A percentile compares a stretch with the other conserved stretches of the same genome.
phyloP scores from a whole-genome alignment of 2,113 vertebrate genomes.

The Platysteira castanea region DNA sequence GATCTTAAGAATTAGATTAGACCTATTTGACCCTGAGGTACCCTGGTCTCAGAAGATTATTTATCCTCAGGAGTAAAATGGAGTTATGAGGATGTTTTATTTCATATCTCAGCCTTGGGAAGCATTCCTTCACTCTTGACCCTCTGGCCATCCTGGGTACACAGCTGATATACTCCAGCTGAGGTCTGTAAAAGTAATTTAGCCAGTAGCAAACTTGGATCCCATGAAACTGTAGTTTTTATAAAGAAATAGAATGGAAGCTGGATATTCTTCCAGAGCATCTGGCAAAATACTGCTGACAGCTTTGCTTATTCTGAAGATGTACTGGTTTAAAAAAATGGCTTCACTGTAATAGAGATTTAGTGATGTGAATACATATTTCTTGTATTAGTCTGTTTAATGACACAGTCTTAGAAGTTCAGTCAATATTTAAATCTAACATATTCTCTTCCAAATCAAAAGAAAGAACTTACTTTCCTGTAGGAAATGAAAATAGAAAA shows the following conservation, averaged over 20 bases:
- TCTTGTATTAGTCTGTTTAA: neutral
- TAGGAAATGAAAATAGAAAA: neutral
- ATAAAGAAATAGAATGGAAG: neutral
- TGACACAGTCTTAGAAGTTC: neutral
- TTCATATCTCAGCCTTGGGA: neutral
- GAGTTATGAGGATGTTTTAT: neutral
- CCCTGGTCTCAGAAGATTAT: neutral
- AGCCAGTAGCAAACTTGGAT: neutral
- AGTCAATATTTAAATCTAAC: neutral
- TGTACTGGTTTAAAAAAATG: neutral
- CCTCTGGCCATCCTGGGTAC: neutral
- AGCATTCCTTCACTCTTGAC: neutral
- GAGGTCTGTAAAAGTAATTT: neutral
- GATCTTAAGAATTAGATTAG: neutral
- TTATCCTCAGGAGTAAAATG: neutral
- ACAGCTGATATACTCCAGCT: neutral
- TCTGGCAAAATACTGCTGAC: neutral
- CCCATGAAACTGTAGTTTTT: neutral
- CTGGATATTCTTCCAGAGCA: neutral
- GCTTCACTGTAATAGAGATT: neutral
- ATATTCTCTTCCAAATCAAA: neutral
- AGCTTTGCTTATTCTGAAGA: slow-evolving; percentile 4
- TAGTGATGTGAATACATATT: neutral
- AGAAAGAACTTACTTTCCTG: neutral
- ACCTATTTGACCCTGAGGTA: neutral